A percentile compares a stretch with the other conserved stretches of the same genome.
Conservation (phyloP, 2,113 vertebrate genomes). For the Atractosteus spatula region DNA sequence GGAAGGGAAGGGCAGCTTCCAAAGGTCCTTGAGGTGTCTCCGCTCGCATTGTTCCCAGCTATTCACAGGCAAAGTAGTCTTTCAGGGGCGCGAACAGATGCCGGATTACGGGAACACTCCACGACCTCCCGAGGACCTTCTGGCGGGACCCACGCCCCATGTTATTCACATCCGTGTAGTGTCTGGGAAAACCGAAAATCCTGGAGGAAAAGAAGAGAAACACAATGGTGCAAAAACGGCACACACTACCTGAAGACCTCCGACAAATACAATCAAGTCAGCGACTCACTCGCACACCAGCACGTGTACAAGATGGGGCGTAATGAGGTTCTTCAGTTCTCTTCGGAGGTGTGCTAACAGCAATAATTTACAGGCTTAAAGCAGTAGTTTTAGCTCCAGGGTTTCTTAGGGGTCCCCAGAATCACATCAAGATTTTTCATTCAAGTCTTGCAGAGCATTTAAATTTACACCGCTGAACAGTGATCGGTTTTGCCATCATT, state of each 20-base stretch:
- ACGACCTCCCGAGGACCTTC: conserved; percentile 83
- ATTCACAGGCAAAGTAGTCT: conserved; percentile 92
- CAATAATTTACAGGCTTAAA: too few relatives aligned
- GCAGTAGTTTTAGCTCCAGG: too few relatives aligned
- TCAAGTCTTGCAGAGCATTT: too few relatives aligned
- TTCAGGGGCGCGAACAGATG: conserved; percentile 92
- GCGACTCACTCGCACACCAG: too few relatives aligned
- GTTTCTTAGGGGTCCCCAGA: too few relatives aligned
- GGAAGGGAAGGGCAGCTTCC: not conserved
- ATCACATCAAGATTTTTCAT: too few relatives aligned
- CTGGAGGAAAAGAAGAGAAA: conserved; percentile 51
- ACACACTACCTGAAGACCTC: conserved; percentile 51
- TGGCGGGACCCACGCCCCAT: conserved; percentile 76
- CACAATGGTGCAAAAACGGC: not conserved
- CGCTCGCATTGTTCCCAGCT: conserved; percentile 29
- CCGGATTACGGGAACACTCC: conserved; percentile 87
- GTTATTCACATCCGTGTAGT: conserved; percentile 85
- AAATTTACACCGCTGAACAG: too few relatives aligned
- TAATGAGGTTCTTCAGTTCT: too few relatives aligned
- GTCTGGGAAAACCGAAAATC: conserved; percentile 91
- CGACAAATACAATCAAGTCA: too few relatives aligned
- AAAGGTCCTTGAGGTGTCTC: not conserved
- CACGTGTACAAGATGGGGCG: too few relatives aligned
- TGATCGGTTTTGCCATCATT: too few relatives aligned
- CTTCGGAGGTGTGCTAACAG: too few relatives aligned